Conservation (phyloP, 2,113 vertebrate species). For the Triplophysa rosa region DNA sequence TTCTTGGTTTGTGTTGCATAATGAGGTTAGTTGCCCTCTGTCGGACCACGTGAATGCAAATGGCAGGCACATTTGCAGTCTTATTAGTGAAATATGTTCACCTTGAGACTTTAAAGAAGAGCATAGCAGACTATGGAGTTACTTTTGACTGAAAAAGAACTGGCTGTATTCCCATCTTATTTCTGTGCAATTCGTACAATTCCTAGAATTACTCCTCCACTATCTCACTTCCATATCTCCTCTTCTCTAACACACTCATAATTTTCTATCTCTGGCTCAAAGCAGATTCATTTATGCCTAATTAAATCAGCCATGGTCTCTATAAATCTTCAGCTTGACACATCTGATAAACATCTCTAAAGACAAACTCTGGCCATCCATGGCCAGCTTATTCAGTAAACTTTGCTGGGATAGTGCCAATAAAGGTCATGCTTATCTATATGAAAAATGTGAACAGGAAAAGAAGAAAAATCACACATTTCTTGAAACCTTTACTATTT, state of each 20-base stretch:
- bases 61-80: background rate
- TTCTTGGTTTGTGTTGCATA: background rate
- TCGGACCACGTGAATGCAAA: background rate
- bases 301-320: constrained; percentile 9
- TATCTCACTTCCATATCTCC: constrained; percentile 1
- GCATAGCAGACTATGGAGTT: background rate
- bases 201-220: background rate
- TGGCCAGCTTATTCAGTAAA: background rate
- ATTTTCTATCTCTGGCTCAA: background rate
- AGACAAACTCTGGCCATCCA: background rate
- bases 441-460: too few species aligned
- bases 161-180: background rate
- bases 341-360: background rate
- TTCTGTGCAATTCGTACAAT: background rate
- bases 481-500: too few species aligned
- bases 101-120: constrained; percentile 7
- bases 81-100: constrained; percentile 11
- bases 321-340: constrained; percentile 6
- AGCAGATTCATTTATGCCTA: background rate
- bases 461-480: too few species aligned
- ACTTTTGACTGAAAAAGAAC: background rate
- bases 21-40: background rate
- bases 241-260: background rate
- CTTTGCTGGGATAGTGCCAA: background rate
- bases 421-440: background rate